Conservation (phyloP, 2,113 vertebrate genomes). For the Phoxinus phoxinus region DNA sequence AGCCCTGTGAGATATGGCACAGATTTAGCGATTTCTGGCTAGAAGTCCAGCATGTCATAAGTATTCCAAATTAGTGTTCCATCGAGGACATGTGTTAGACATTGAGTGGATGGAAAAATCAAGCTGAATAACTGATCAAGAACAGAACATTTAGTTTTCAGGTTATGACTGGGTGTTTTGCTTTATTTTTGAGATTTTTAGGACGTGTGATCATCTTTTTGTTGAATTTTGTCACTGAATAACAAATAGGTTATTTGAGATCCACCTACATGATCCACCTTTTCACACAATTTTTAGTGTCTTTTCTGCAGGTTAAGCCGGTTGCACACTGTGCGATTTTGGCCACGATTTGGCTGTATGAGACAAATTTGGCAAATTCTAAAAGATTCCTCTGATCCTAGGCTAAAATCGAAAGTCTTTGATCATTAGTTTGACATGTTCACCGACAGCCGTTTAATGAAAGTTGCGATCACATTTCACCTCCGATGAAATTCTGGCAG, state of each 20-base stretch:
- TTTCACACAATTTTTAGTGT: background rate
- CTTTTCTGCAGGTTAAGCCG: background rate
- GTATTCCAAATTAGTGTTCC: constrained; percentile 33
- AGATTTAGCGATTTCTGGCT: constrained; percentile 13
- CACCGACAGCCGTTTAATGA: no score
- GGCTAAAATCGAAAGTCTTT: no score
- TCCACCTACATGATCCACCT: no score
- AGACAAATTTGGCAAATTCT: no score
- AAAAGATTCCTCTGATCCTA: no score
- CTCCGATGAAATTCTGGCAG: no score
- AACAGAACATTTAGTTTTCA: background rate
- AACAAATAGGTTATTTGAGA: background rate
- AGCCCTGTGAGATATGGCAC: constrained; percentile 25
- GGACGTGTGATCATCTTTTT: constrained; percentile 15
- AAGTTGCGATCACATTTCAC: no score
- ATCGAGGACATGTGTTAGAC: constrained; percentile 47
- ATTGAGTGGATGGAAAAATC: constrained; percentile 34
- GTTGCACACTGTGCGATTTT: no score
- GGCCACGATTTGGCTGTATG: no score
- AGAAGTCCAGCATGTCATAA: constrained; percentile 23
- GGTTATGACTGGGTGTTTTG: background rate
- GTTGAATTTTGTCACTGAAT: background rate
- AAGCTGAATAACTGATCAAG: background rate
- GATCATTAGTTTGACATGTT: no score
- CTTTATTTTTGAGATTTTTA: background rate